phyloP scores from a whole-genome alignment of 2,113 vertebrate genomes.

The Trachemys scripta region DNA sequence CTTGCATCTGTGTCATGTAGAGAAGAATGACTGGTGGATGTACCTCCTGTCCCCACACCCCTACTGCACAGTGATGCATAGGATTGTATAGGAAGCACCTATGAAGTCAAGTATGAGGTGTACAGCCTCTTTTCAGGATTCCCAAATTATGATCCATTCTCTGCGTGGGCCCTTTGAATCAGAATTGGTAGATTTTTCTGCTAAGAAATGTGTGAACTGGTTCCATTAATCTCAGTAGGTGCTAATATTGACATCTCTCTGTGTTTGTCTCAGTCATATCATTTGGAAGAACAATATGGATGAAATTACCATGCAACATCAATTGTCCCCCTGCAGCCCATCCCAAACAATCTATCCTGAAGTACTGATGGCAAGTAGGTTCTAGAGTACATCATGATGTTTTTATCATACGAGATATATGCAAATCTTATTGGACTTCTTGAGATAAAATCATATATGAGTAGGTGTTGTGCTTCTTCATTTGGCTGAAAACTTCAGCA shows the following conservation, averaged over 20 bases:
- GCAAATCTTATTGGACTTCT: not conserved
- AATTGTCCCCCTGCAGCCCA: not conserved
- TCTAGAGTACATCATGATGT: not conserved
- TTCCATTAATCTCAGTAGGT: not conserved
- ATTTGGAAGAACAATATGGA: not conserved
- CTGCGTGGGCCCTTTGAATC: not conserved
- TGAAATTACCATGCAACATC: not conserved
- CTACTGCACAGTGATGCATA: not conserved
- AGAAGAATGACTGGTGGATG: not conserved
- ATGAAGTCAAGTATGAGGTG: not conserved
- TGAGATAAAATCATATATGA: not conserved
- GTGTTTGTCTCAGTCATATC: not conserved
- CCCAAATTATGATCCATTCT: not conserved
- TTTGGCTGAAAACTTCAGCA: not conserved
- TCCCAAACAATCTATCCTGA: not conserved
- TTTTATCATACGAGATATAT: not conserved
- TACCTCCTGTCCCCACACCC: not conserved
- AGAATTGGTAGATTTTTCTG: not conserved
- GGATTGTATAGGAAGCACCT: not conserved
- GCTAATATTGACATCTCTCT: not conserved
- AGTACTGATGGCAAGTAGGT: not conserved
- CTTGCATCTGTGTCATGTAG: not conserved
- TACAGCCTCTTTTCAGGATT: not conserved
- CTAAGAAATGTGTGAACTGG: not conserved
- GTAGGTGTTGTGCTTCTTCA: not conserved